Evolutionary conservation across 2,797 vertebrate species (phyloP).

Genomic region (Xerus rutilus): DNA sequence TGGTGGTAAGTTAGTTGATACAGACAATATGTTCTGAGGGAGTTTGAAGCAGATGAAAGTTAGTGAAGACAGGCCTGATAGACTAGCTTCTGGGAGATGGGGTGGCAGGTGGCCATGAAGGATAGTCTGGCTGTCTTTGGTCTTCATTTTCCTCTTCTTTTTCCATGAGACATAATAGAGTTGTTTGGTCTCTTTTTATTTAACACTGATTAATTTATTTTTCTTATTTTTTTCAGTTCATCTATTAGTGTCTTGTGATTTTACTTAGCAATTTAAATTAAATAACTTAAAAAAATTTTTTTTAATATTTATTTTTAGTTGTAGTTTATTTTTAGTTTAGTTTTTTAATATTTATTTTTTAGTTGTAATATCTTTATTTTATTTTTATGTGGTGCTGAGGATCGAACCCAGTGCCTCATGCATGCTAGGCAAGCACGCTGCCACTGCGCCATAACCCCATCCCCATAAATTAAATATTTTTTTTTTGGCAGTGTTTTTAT

Average conservation of each 20-base stretch:
- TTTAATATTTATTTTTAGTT: background rate
- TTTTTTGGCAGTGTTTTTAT: too few relatives aligned
- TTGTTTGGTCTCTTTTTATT: conserved; percentile 12
- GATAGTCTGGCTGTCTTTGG: background rate
- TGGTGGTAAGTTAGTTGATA: background rate
- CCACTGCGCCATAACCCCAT: too few relatives aligned
- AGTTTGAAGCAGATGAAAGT: background rate
- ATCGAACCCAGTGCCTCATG: too few relatives aligned
- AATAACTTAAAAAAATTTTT: background rate
- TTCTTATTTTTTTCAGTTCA: conserved; percentile 10
- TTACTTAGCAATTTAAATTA: conserved; percentile 32
- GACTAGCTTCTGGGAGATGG: background rate
- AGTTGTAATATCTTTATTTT: too few relatives aligned
- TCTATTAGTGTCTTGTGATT: background rate
- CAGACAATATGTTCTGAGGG: background rate
- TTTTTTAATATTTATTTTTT: too few relatives aligned
- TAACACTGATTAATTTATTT: conserved; percentile 25
- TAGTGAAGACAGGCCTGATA: background rate
- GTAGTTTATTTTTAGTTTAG: too few relatives aligned
- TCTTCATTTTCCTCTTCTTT: background rate
- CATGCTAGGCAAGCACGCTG: too few relatives aligned
- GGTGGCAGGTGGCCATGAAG: background rate
- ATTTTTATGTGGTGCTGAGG: too few relatives aligned
- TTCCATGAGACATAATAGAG: background rate
- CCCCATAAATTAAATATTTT: too few relatives aligned